These are phyloP conservation scores for Halichoeres trimaculatus DNA, from an alignment of 2,113 vertebrate species.

Conservation along the genomic window DNA sequence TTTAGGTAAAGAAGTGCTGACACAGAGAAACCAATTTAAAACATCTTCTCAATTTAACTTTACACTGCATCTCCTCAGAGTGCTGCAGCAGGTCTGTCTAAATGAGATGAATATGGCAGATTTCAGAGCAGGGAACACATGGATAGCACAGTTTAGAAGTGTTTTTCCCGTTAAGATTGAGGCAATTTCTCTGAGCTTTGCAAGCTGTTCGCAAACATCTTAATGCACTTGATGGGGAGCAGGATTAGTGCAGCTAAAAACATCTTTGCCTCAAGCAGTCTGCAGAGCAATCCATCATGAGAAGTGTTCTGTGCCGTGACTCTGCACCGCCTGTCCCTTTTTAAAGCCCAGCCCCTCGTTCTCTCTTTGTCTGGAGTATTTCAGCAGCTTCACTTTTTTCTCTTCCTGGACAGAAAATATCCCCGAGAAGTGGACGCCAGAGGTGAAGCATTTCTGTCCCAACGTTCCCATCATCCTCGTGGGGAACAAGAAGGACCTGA, in stretches of 20 bases:
- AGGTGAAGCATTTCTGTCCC: conserved; percentile 99
- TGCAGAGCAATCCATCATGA: conserved; percentile 67
- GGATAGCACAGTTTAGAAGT: background rate
- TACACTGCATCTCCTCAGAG: background rate
- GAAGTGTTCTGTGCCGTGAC: conserved; percentile 47
- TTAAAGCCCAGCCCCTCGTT: conserved; percentile 2
- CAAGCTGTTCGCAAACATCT: conserved; percentile 35
- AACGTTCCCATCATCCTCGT: conserved; percentile 98
- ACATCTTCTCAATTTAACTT: background rate
- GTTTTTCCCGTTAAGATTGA: conserved; percentile 10
- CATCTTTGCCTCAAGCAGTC: conserved; percentile 52
- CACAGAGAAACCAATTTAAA: background rate
- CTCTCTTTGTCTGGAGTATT: conserved; percentile 15
- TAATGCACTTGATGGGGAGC: conserved; percentile 57
- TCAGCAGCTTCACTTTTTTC: conserved; percentile 32
- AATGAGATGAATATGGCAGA: background rate
- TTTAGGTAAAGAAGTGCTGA: conserved; percentile 84
- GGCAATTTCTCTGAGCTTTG: conserved; percentile 4
- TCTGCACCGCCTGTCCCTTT: conserved; percentile 40
- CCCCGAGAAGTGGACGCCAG: conserved; percentile 98
- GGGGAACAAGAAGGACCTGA: conserved; percentile 98
- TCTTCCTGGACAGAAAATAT: conserved; percentile 90
- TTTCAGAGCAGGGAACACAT: background rate
- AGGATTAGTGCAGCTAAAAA: conserved; percentile 66
- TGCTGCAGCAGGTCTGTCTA: background rate